phyloP scores from a whole-genome alignment of 92 coral and sea anemone species.

The Nematostella vectensis region DNA sequence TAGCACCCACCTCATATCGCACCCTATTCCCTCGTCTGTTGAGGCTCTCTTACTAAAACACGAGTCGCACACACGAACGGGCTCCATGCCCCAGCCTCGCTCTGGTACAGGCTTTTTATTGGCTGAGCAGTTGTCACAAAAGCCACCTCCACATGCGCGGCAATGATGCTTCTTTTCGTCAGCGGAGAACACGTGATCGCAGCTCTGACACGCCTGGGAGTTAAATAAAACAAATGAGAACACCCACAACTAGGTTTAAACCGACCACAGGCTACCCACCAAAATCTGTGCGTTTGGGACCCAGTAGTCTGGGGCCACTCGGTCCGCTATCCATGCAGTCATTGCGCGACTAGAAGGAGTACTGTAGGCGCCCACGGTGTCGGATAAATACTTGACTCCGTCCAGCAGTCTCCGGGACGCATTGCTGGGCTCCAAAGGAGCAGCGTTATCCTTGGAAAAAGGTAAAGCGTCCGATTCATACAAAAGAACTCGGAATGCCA shows the following conservation, averaged over 20 bases:
- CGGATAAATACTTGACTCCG: constrained; percentile 63
- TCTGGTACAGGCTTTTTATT: constrained; percentile 87
- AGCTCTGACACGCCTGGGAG: constrained; percentile 68
- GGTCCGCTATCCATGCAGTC: constrained; percentile 82
- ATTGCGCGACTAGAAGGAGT: constrained; percentile 75
- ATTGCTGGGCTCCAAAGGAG: constrained; percentile 68
- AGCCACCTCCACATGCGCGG: constrained; percentile 96
- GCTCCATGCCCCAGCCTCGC: constrained; percentile 88
- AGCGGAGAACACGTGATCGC: constrained; percentile 51
- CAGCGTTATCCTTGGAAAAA: constrained; percentile 45
- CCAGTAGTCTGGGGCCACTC: constrained; percentile 95
- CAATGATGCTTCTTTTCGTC: constrained; percentile 92
- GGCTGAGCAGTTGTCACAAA: constrained; percentile 84
- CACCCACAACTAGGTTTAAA: not conserved
- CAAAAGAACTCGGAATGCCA: not conserved
- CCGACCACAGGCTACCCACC: not conserved
- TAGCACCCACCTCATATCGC: constrained; percentile 50
- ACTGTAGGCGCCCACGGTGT: constrained; percentile 69
- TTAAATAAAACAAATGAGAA: no score
- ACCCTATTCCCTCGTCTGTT: constrained; percentile 30
- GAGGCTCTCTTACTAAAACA: constrained; percentile 45
- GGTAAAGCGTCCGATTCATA: not conserved
- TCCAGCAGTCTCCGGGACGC: constrained; percentile 92
- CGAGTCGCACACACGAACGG: constrained; percentile 82
- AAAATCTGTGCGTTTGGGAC: constrained; percentile 67